Percentiles rank a stretch among this genome's conserved stretches.
Evolutionary conservation across 2,113 vertebrate genomes (phyloP).

Genomic region (Indri indri): DNA sequence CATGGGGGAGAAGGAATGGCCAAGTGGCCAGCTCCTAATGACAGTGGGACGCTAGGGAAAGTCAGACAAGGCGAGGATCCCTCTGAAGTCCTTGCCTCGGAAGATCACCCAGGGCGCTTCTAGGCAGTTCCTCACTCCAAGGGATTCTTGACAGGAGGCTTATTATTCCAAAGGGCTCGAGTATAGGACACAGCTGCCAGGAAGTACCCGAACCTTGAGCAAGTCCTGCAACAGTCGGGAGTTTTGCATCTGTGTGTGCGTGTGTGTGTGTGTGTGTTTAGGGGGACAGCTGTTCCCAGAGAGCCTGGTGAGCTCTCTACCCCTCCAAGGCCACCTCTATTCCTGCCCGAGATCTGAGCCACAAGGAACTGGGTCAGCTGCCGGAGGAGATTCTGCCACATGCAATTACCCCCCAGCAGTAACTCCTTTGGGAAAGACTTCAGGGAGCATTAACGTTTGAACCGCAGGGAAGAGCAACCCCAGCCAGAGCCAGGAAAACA

Average conservation of each 20-base stretch:
- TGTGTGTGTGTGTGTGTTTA: not conserved
- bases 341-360: not conserved
- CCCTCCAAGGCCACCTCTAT: not conserved
- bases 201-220: not conserved
- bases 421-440: not conserved
- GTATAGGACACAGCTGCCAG: not conserved
- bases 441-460: not conserved
- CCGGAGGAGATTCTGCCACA: not conserved
- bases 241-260: not conserved
- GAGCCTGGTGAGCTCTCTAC: not conserved
- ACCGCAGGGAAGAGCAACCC: not conserved
- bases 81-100: not conserved
- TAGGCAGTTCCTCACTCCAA: not conserved
- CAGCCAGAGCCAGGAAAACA: not conserved
- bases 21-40: not conserved
- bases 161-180: not conserved
- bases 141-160: not conserved
- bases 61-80: not conserved
- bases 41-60: not conserved
- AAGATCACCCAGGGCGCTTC: not conserved
- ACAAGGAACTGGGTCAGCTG: not conserved
- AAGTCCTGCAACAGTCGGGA: not conserved
- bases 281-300: not conserved
- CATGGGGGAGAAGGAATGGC: not conserved
- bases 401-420: not conserved